Percentiles rank a stretch among this genome's conserved stretches.
These are phyloP conservation scores for Pipistrellus pipistrellus DNA, from an alignment of 2,797 vertebrate genomes.

Conservation along the genomic window DNA sequence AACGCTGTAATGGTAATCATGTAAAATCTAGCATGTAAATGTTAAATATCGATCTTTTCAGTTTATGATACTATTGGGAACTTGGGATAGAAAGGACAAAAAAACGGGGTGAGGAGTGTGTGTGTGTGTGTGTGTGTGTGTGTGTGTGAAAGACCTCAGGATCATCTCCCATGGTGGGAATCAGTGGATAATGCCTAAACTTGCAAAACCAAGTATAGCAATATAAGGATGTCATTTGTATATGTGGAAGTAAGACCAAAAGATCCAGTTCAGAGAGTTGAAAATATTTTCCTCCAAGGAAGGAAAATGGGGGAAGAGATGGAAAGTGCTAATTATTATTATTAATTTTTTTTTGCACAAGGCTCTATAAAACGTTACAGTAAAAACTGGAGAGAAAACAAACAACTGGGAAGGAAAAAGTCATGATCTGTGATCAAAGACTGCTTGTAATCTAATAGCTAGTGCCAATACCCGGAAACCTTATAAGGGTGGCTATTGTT, in stretches of 20 bases:
- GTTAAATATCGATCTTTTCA: background rate
- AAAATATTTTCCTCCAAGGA: background rate
- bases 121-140: background rate
- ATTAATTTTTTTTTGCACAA: background rate
- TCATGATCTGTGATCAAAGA: background rate
- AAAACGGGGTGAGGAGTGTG: background rate
- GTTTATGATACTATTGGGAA: background rate
- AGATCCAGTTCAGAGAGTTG: background rate
- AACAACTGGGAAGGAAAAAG: constrained; percentile 20
- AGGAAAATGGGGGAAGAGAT: background rate
- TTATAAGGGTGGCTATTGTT: background rate
- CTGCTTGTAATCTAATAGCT: background rate
- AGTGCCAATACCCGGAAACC: background rate
- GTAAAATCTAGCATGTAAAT: background rate
- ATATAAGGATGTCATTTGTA: background rate
- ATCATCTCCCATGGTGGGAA: background rate
- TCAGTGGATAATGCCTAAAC: background rate
- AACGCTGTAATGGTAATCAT: background rate
- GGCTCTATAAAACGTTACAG: background rate
- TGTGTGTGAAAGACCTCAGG: background rate
- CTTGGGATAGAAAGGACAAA: background rate
- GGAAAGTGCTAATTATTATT: background rate
- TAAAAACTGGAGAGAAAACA: background rate
- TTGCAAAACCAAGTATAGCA: background rate
- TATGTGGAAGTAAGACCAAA: background rate